Conservation (phyloP, 2,797 vertebrate genomes). For the Hylomyscus alleni region DNA sequence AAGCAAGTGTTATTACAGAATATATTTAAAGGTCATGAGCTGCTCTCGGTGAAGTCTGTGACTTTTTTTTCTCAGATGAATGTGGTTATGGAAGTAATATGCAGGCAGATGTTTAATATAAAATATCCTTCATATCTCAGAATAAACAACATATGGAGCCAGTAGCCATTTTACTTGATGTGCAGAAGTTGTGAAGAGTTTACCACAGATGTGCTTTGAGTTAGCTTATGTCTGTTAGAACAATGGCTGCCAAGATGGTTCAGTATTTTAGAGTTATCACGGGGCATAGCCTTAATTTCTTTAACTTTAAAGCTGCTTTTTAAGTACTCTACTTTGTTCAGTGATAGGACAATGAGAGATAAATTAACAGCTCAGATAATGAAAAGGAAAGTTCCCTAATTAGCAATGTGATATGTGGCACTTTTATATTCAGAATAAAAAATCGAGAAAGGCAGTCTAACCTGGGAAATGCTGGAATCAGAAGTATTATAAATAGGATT, state of each 20-base stretch:
- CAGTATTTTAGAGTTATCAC: constrained; percentile 74
- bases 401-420: constrained; percentile 74
- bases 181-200: constrained; percentile 75
- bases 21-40: constrained; percentile 84
- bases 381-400: constrained; percentile 70
- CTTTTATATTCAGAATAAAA: constrained; percentile 80
- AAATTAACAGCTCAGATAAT: constrained; percentile 59
- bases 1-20: constrained; percentile 77
- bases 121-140: constrained; percentile 82
- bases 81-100: constrained; percentile 80
- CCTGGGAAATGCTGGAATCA: constrained; percentile 82
- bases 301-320: constrained; percentile 72
- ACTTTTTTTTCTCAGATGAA: constrained; percentile 78
- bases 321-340: constrained; percentile 71
- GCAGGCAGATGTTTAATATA: constrained; percentile 83
- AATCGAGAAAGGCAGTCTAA: constrained; percentile 74
- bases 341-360: constrained; percentile 61
- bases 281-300: constrained; percentile 74
- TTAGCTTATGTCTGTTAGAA: constrained; percentile 69
- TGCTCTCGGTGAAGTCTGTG: constrained; percentile 65
- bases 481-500: constrained; percentile 85
- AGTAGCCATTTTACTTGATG: constrained; percentile 79
- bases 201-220: constrained; percentile 73
- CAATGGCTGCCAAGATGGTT: constrained; percentile 42
- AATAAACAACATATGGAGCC: constrained; percentile 78